These are phyloP conservation scores for Notospermus geniculatus DNA, from an alignment of 1,140 invertebrate species.

Conservation along the genomic window DNA sequence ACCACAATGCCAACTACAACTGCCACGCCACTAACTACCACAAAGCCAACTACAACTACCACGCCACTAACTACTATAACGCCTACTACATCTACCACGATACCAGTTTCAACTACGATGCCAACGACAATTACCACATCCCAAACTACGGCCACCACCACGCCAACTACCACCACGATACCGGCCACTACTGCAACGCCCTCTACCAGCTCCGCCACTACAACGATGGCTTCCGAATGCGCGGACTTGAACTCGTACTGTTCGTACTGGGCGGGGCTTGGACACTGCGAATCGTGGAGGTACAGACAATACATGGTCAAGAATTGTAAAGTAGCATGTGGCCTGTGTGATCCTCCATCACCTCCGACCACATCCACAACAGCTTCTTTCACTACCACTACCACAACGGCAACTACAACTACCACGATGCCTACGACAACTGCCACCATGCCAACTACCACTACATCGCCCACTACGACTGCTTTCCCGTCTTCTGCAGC, in stretches of 20 bases:
- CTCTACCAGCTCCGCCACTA: too few species aligned
- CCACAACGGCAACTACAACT: conserved; percentile 12
- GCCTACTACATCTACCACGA: conserved; percentile 14
- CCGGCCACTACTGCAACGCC: not conserved
- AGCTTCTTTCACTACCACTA: too few species aligned
- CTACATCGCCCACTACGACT: conserved; percentile 13
- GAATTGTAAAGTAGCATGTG: too few species aligned
- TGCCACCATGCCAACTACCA: conserved; percentile 12
- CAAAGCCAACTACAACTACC: conserved; percentile 12
- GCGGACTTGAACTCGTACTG: too few species aligned
- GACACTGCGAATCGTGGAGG: too few species aligned
- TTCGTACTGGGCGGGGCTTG: too few species aligned
- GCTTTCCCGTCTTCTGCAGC: conserved; percentile 3
- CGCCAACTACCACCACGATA: conserved; percentile 12
- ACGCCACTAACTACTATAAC: too few species aligned
- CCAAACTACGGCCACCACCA: conserved; percentile 8
- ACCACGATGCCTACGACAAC: conserved; percentile 9
- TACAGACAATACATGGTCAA: too few species aligned
- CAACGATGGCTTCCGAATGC: too few species aligned
- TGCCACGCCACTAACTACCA: not conserved
- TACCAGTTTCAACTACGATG: conserved; percentile 12
- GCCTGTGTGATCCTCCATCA: too few species aligned
- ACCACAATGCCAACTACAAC: not conserved
- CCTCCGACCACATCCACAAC: too few species aligned
- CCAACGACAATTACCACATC: conserved; percentile 13